These are phyloP conservation scores for Xenopus laevis DNA, from an alignment of 2,113 vertebrate genomes.

Conservation along the genomic window DNA sequence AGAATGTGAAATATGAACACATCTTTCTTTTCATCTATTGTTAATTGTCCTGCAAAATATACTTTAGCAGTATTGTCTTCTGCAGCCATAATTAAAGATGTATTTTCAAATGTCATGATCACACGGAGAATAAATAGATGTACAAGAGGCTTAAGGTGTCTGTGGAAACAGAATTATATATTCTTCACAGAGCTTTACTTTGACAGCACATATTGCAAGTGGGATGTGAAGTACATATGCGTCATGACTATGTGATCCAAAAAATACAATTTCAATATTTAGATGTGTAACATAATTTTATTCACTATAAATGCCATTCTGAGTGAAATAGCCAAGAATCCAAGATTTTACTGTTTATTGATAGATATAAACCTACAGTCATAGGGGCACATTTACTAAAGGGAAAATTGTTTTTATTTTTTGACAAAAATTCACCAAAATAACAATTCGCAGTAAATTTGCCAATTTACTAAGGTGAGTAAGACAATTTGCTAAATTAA, in stretches of 20 bases:
- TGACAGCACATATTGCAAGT: constrained; percentile 44
- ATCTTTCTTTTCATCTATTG: constrained; percentile 15
- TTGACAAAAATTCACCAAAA: too few relatives aligned
- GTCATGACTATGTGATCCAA: constrained; percentile 41
- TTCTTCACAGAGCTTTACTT: constrained; percentile 10
- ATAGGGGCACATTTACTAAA: too few relatives aligned
- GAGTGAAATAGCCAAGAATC: background rate
- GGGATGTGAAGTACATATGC: constrained; percentile 40
- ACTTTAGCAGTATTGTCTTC: constrained; percentile 2
- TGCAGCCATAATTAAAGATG: constrained; percentile 17
- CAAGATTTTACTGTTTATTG: constrained; percentile 8
- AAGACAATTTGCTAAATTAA: too few relatives aligned
- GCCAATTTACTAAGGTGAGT: too few relatives aligned
- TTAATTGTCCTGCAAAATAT: constrained; percentile 7
- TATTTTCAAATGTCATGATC: constrained; percentile 18
- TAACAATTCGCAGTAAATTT: too few relatives aligned
- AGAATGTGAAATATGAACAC: background rate
- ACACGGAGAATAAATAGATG: background rate
- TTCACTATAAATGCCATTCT: constrained; percentile 29
- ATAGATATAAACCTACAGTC: too few relatives aligned
- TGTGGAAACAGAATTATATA: constrained; percentile 24
- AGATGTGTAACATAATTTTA: constrained; percentile 37
- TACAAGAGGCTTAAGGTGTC: constrained; percentile 15
- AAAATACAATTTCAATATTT: constrained; percentile 39
- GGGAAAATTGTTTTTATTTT: too few relatives aligned